Conservation (phyloP, 2,797 vertebrate species). For the Denticeps clupeoides region DNA sequence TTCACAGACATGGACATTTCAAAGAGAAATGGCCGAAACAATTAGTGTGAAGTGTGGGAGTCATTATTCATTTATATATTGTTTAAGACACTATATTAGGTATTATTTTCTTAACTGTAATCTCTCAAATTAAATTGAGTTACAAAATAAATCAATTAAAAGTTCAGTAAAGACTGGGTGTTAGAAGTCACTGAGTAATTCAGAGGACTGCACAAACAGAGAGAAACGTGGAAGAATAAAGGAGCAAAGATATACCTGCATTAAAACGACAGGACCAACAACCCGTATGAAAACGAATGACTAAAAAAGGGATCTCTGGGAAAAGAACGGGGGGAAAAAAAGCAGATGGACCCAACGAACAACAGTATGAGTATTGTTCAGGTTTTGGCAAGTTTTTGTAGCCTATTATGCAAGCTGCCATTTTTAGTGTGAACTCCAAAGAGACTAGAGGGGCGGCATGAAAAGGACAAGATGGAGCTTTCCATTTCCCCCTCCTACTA, state of each 20-base stretch:
- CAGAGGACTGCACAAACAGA: too few relatives aligned
- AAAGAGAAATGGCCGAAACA: too few relatives aligned
- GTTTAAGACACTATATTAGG: too few relatives aligned
- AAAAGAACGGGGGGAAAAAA: not conserved
- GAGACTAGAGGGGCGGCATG: conserved; percentile 1
- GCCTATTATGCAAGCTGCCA: conserved; percentile 11
- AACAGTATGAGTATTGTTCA: conserved; percentile 15
- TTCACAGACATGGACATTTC: not conserved
- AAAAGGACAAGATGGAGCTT: conserved; percentile 1
- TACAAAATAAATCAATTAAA: too few relatives aligned
- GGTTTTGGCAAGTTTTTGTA: conserved; percentile 42
- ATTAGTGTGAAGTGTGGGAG: too few relatives aligned
- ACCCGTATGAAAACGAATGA: conserved; percentile 29
- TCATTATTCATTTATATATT: too few relatives aligned
- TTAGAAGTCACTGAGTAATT: too few relatives aligned
- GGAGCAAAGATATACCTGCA: too few relatives aligned
- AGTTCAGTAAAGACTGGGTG: too few relatives aligned
- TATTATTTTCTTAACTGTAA: too few relatives aligned
- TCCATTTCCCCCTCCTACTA: conserved; percentile 16
- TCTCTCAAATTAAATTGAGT: too few relatives aligned
- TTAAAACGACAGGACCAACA: conserved; percentile 34
- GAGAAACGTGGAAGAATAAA: too few relatives aligned
- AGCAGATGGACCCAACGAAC: not conserved
- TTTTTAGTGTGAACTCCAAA: conserved; percentile 15
- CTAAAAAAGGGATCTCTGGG: conserved; percentile 35